phyloP scores from a whole-genome alignment of 92 coral and sea anemone species.

The Zoanthus gigantus region DNA sequence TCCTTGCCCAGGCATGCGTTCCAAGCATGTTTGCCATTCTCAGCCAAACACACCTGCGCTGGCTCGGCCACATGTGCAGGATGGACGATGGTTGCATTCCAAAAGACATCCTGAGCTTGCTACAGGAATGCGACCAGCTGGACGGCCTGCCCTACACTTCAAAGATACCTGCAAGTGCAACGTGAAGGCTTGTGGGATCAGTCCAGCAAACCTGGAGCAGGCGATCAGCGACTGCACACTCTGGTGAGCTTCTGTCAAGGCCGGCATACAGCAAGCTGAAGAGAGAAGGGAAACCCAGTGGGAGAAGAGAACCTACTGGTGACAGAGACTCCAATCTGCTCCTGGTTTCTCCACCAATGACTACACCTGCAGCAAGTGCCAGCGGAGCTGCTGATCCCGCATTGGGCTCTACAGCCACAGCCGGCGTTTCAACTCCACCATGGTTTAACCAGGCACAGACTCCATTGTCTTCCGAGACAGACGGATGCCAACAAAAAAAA shows the following conservation, averaged over 20 bases:
- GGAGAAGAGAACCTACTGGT: not conserved
- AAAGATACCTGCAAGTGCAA: constrained; percentile 33
- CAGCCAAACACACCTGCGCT: constrained; percentile 30
- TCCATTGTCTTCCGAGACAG: not conserved
- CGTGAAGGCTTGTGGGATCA: not conserved
- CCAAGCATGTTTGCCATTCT: constrained; percentile 38
- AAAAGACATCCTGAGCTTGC: constrained; percentile 54
- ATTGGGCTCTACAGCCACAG: constrained; percentile 30
- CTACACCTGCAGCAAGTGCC: constrained; percentile 24
- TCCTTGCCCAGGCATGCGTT: constrained; percentile 39
- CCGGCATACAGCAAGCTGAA: not conserved
- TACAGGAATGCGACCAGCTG: constrained; percentile 18
- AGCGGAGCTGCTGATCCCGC: not conserved
- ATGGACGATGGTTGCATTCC: constrained; percentile 27
- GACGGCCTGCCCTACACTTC: constrained; percentile 34
- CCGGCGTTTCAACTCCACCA: constrained; percentile 1
- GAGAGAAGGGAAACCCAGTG: not conserved
- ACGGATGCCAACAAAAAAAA: not conserved
- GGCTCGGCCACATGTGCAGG: constrained; percentile 36
- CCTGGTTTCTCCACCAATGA: not conserved
- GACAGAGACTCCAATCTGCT: not conserved
- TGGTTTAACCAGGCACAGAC: not conserved
- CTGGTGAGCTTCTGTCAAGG: not conserved
- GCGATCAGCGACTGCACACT: not conserved
- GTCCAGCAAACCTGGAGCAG: not conserved